Evolutionary conservation across 2,113 vertebrate species (phyloP).

Genomic region (Odocoileus virginianus): DNA sequence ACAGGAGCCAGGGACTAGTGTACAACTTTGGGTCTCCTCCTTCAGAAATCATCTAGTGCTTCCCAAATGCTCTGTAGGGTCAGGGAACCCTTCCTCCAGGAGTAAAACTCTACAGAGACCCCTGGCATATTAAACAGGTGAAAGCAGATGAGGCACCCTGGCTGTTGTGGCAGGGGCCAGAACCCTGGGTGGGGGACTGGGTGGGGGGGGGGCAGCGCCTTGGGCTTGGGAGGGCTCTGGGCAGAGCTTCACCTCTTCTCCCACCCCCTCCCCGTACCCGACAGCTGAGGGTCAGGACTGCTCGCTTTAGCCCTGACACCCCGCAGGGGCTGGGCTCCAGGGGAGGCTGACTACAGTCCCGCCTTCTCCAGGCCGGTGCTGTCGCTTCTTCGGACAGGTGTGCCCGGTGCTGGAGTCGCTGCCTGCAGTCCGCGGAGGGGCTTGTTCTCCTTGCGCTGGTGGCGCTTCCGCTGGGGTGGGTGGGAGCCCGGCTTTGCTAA

Average conservation of each 20-base stretch:
- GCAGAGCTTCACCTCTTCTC: neutral
- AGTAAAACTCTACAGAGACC: neutral
- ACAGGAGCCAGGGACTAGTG: neutral
- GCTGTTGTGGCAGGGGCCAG: neutral
- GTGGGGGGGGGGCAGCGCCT: neutral
- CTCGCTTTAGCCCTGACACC: neutral
- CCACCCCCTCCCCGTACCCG: fast-evolving
- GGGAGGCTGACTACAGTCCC: neutral
- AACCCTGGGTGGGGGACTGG: neutral
- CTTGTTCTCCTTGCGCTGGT: neutral
- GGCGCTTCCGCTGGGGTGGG: neutral
- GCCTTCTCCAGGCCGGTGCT: neutral
- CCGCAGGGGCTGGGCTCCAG: fast-evolving
- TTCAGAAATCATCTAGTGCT: neutral
- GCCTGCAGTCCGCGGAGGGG: neutral
- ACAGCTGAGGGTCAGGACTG: neutral
- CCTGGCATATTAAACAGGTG: neutral
- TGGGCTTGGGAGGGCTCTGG: neutral
- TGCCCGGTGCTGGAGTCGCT: neutral
- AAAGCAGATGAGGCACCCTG: neutral
- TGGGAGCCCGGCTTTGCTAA: neutral
- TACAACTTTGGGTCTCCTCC: neutral
- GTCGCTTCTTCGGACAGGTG: neutral
- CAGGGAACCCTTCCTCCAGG: neutral
- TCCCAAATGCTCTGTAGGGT: neutral